phyloP scores from a whole-genome alignment of 2,797 vertebrate genomes.

The Rhynchotus rufescens region DNA sequence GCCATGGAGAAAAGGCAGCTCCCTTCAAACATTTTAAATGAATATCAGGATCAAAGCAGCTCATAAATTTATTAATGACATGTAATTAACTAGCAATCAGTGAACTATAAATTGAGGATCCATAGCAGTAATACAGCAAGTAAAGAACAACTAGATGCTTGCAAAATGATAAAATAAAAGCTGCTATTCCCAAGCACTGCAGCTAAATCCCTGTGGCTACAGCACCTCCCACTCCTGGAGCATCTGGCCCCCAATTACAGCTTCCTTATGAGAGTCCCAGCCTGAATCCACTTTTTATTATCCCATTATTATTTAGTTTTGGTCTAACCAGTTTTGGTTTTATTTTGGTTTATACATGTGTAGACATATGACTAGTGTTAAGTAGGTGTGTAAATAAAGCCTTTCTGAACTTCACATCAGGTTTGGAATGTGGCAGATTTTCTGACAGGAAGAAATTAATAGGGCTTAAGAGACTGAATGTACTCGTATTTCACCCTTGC shows the following conservation, averaged over 20 bases:
- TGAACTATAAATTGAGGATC: not conserved
- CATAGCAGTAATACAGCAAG: not conserved
- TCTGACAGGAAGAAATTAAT: no score
- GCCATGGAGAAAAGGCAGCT: rapidly evolving
- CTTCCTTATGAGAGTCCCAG: no score
- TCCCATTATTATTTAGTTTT: not conserved
- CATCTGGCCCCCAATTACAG: no score
- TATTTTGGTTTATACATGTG: not conserved
- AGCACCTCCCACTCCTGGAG: rapidly evolving
- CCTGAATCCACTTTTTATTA: not conserved
- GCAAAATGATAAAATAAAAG: not conserved
- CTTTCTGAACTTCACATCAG: no score
- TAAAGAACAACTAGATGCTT: not conserved
- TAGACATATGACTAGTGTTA: no score
- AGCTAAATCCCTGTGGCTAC: not conserved
- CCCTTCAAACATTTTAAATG: not conserved
- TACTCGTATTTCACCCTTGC: no score
- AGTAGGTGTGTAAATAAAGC: no score
- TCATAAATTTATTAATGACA: not conserved
- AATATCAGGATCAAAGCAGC: not conserved
- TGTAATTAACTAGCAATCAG: not conserved
- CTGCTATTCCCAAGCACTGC: not conserved
- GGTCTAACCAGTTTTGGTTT: no score
- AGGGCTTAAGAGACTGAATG: no score
- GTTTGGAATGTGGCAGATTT: no score